Base-by-base conservation (phyloP, 2,888 invertebrate species). In the Eupithecia exiguata region DNA sequence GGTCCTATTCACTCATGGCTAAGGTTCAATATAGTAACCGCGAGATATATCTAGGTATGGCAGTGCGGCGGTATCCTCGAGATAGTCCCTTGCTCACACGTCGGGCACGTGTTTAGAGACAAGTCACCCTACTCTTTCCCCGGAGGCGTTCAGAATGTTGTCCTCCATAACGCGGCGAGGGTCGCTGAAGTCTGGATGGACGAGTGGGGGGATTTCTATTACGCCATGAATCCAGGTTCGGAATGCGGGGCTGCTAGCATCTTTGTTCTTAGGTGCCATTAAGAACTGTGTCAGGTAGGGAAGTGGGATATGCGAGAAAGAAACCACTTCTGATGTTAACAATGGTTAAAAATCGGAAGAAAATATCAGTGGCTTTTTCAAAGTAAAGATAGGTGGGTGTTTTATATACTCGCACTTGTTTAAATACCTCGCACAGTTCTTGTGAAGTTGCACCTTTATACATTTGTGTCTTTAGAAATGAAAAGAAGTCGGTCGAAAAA, bases 181-280 rank as follows among this genome's bases (percentile, higher is more conserved):
- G 99, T 99, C 86, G 99, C 99, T 86, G 98, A 99, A 94, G 99
- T 99, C 87, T 99, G 99, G 99, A 98, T 99, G 97, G 99, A 99
- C 96, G 99, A 99, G 94, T 99, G 99, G 98, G 97, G 98, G 94
- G 98, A 98, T 95, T 99, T 99, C 97, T 99, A 98, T 96, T 99
- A 98, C 97, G 98, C 98, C 95, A 98, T 99, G 97, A 99, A 98
- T 95, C 98, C 98, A 98, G 98, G 98, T 98, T 97, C 79, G 83
- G 58, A 82, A 78, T 77, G 63, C 70, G 75, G 71, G 82, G 83
- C 83, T 88, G 85, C 79, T 87, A 81, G 82, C 83, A 80, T 88
- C 89, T 87, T 87, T 78, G 62, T 75, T 71, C 35, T 49, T 43
- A 12, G 58, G 66, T 73, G 70, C 9, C 18, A 35, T 30, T 61